Evolutionary conservation across 2,888 invertebrate genomes (phyloP).

Genomic region (Gastrophysa polygoni): DNA sequence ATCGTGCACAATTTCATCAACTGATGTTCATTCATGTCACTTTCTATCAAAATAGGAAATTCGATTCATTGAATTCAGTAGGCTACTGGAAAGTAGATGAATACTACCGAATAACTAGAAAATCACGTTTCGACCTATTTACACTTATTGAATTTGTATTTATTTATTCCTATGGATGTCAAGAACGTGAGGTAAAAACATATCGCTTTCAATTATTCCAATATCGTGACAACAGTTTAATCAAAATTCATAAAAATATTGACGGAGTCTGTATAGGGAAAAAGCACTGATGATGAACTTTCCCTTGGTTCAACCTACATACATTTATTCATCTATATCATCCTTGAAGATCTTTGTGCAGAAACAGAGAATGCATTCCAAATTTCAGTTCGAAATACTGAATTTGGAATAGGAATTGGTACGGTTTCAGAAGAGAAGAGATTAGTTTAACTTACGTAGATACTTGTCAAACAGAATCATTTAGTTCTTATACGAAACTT

Average conservation of each 20-base stretch:
- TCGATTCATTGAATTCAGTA: neutral
- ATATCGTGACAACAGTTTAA: neutral
- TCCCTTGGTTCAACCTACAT: neutral
- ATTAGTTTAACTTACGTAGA: too few species aligned
- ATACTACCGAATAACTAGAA: constrained; percentile 20
- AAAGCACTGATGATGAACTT: neutral
- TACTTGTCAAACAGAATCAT: too few species aligned
- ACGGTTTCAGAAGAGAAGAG: too few species aligned
- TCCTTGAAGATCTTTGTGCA: too few species aligned
- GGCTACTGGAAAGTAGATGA: constrained; percentile 15
- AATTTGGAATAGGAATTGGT: too few species aligned
- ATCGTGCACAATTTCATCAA: neutral
- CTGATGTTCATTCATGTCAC: neutral
- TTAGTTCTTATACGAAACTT: too few species aligned
- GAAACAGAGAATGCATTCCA: too few species aligned
- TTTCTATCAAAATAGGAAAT: neutral
- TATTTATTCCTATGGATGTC: constrained; percentile 15
- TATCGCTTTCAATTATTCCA: neutral
- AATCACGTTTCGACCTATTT: constrained; percentile 39
- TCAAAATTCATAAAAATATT: constrained; percentile 1
- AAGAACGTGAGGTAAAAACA: constrained; percentile 12
- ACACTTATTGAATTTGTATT: constrained; percentile 20
- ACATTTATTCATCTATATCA: too few species aligned
- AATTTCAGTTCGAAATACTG: too few species aligned
- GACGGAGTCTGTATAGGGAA: neutral